These are phyloP conservation scores for Aphelenchoides bicaudatus DNA, from an alignment of 2,888 invertebrate genomes.

Conservation along the genomic window DNA sequence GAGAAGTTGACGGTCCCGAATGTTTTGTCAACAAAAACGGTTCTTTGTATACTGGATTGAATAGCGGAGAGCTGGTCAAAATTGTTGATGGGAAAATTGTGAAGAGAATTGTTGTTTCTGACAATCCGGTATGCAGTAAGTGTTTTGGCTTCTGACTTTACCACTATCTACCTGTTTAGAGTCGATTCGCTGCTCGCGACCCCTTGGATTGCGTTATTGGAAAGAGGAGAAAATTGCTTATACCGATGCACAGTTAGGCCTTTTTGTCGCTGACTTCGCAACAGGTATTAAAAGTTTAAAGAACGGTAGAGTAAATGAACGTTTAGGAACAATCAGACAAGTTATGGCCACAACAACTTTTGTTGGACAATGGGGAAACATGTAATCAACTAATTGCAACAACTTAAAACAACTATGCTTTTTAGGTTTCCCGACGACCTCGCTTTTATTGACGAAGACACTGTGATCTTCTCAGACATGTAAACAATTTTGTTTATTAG, in stretches of 20 bases:
- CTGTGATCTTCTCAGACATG: conserved; percentile 13
- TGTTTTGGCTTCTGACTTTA: conserved; percentile 1
- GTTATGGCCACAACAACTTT: conserved; percentile 1
- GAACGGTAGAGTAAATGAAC: not conserved
- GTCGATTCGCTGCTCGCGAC: conserved; percentile 1
- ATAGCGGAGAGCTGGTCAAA: conserved; percentile 18
- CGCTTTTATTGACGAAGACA: conserved; percentile 6
- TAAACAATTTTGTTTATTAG: no score
- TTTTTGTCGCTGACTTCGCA: conserved; percentile 11
- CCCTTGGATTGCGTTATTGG: conserved; percentile 16
- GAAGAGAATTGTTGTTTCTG: conserved; percentile 5
- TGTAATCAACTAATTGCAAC: not conserved
- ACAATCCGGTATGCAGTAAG: conserved; percentile 16
- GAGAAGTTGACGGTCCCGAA: conserved; percentile 16
- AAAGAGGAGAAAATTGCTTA: conserved; percentile 16
- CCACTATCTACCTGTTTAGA: not conserved
- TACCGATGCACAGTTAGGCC: conserved; percentile 11
- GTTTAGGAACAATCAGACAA: conserved; percentile 4
- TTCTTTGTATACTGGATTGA: conserved; percentile 11
- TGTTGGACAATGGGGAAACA: not conserved
- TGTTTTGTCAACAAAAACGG: conserved; percentile 10
- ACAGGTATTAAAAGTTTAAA: not conserved
- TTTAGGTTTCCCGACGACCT: not conserved
- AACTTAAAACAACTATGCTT: not conserved
- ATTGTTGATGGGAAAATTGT: conserved; percentile 21